A percentile compares a stretch with the other conserved stretches of the same genome.
These are phyloP conservation scores for Prorops nasuta DNA, from an alignment of 1,140 invertebrate species.

Conservation along the genomic window DNA sequence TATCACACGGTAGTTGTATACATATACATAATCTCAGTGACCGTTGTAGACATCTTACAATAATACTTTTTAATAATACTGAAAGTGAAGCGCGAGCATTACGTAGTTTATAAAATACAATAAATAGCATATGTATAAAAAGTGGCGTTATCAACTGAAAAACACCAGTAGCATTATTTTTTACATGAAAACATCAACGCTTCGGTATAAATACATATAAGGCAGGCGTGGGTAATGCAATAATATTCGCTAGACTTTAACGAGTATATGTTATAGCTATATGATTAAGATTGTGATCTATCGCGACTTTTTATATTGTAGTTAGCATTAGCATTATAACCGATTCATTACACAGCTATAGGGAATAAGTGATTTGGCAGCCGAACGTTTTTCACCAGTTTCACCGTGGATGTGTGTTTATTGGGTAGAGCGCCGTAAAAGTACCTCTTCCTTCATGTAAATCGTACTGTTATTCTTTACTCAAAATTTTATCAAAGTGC, in stretches of 20 bases:
- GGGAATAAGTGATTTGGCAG: no score
- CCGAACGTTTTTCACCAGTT: no score
- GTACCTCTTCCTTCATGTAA: no score
- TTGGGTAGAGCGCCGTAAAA: no score
- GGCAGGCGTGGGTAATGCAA: background rate
- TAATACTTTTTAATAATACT: no score
- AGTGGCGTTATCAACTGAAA: background rate
- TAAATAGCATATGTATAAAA: background rate
- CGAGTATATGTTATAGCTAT: background rate
- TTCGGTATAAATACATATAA: background rate
- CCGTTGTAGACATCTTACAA: no score
- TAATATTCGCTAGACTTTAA: background rate
- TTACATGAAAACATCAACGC: background rate
- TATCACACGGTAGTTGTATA: no score
- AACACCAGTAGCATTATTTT: background rate
- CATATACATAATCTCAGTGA: no score
- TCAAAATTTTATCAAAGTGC: no score
- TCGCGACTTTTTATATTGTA: background rate
- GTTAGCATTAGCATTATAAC: background rate
- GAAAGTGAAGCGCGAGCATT: background rate
- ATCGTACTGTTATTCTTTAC: no score
- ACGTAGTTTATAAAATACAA: background rate
- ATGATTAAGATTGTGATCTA: background rate
- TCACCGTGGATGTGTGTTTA: no score
- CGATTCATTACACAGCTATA: no score